Conservation (phyloP, 2,888 invertebrate genomes). For the Patella ulyssiponensis region DNA sequence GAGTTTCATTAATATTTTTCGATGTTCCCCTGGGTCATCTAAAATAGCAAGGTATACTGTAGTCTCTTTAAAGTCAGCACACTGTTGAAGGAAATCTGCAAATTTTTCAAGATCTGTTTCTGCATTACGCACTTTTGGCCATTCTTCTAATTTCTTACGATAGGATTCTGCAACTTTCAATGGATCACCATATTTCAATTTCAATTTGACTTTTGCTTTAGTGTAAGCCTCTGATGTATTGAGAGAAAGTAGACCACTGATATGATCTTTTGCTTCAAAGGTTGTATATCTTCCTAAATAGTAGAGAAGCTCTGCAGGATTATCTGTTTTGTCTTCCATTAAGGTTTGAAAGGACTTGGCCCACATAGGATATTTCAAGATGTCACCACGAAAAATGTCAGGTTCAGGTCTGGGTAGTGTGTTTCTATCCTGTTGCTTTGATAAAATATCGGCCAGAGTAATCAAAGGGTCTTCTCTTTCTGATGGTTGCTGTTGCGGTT, state of each 20-base stretch:
- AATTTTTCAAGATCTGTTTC: too few relatives aligned
- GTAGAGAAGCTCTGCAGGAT: neutral
- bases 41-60: too few relatives aligned
- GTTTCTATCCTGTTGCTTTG: neutral
- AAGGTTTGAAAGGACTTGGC: neutral
- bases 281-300: conserved; percentile 1
- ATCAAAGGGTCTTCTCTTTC: neutral
- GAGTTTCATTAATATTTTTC: too few relatives aligned
- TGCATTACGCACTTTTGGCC: too few relatives aligned
- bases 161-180: too few relatives aligned
- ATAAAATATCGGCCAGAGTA: neutral
- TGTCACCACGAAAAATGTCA: neutral
- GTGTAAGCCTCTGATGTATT: too few relatives aligned
- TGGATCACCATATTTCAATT: too few relatives aligned
- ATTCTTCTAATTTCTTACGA: too few relatives aligned
- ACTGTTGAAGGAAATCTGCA: neutral
- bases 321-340: neutral
- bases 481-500: too few relatives aligned
- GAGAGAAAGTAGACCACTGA: neutral
- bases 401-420: neutral
- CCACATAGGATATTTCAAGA: neutral
- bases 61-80: too few relatives aligned
- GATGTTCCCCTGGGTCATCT: too few relatives aligned
- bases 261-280: neutral
- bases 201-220: too few relatives aligned